Base-by-base conservation (phyloP, 1,140 invertebrate genomes). In the Drosophila chauvacae region DNA sequence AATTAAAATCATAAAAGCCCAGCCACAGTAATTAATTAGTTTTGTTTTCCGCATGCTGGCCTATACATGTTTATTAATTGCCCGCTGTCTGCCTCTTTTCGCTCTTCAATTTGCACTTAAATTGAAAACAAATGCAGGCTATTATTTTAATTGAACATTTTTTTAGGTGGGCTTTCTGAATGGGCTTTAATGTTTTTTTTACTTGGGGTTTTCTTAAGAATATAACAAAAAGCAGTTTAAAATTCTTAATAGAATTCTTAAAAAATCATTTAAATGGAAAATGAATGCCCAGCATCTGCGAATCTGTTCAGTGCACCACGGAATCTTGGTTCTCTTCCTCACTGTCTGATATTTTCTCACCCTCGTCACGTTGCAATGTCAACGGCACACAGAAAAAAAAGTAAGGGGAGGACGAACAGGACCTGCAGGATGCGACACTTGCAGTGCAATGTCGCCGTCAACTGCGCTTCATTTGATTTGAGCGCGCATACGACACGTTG, bases 11-110 rank as follows among this genome's bases (percentile, higher is more conserved):
- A 65, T 65, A 55, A 83, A 78, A 65, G 59, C 66, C 53, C 58
- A 53, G 57, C 74, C 80, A 56, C 66, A 47, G 50, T 72, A 79
- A 80, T 83, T 83, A 83, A 83, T 83, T 83, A 79, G 77, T 79
- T 60, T 80, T 83, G 61, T 61, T 44, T 82, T 79, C 42, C 57
- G 41, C 64, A 53, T 48, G 26, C 56, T 44, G 60, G 23, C 45
- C 39, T 23, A 33, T 58, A 39, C 41, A 42, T 18, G 39, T 44
- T 51, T 60, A 55, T 77, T 77, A 48, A 60, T 62, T 65, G 50
- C 39, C 14, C 41, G 48, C 26, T 58, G 48, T 69, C 42, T 30
- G 50, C 23, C n/a, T 70, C 37, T 56, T 69, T 69, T 45, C 6
- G 10, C 9, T 16, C 47, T 63, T 33, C 33, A 51, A 63, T 72